Evolutionary conservation across 2,888 invertebrate species (phyloP), one percentile per base, ranked within the genome.

Genomic region (Nysson spinosus): DNA sequence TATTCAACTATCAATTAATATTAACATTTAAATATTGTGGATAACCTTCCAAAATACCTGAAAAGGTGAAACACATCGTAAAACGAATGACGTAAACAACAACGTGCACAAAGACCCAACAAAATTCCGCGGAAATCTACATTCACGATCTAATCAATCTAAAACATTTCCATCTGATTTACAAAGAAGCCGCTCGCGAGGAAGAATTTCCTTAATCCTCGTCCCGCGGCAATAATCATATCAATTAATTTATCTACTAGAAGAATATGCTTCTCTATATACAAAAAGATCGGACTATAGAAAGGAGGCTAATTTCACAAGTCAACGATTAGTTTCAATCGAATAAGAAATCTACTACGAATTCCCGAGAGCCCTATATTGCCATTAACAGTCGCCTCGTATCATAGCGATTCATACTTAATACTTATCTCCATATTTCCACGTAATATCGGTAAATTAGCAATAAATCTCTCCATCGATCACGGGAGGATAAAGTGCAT

Each of bases 241-340:
- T 17, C 16, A 43, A 32, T 34, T 32, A 46, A 46, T 46, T 46
- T 46, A 46, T 6, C 32, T 46, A 46, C 24, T 14, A 11, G 43
- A 14, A 34, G 20, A 34, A 19, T 11, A 34, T 46, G 46, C 34
- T 34, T n/a, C 20, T 12, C 34, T 46, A 46, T 46, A 7, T 44
- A 44, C 26, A 46, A 34, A 44, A 34, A 46, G 19, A 16, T 20
- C 32, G n/a, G 12, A n/a, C 46, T 46, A 46, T 34, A 14, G 17
- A 34, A 46, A 32, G n/a, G 19, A n/a, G 20, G 4, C 19, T n/a
- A 3, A 39, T n/a, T 39, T 39, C 20, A 20, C 9, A 9, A 20
- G n/a, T n/a, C 20, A 11, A 12, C 37, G 37, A 4, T 3, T 11
- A n/a, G 35, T 17, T 14, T 35, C 4, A 5, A 11, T 39, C 37